Conservation (phyloP, 2,113 vertebrate species). For the Neolamprologus kungweensis region DNA sequence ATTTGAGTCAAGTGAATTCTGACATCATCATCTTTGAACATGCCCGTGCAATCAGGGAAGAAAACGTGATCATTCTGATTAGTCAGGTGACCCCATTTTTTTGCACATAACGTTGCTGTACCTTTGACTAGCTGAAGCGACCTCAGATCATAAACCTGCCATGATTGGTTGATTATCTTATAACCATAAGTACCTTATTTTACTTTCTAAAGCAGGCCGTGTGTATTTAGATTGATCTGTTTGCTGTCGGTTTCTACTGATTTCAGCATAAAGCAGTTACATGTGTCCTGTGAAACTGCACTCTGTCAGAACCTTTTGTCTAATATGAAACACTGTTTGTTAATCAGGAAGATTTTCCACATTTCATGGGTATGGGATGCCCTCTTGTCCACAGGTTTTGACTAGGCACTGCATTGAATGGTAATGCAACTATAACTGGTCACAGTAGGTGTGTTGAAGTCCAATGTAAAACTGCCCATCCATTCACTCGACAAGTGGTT, state of each 20-base stretch:
- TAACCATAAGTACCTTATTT: neutral
- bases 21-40: neutral
- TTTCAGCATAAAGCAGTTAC: neutral
- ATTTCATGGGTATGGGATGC: neutral
- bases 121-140: neutral
- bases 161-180: neutral
- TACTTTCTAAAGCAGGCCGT: neutral
- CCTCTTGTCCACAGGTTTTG: neutral
- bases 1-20: neutral
- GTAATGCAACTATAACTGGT: neutral
- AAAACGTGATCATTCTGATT: neutral
- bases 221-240: neutral
- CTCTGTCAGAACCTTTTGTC: neutral
- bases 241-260: neutral
- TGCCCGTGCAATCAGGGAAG: neutral
- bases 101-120: neutral
- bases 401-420: neutral
- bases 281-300: neutral
- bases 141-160: neutral
- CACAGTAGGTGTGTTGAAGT: neutral
- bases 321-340: neutral
- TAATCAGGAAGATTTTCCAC: neutral
- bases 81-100: neutral
- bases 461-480: neutral
- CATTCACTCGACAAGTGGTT: neutral